Base-by-base conservation (phyloP, 2,888 invertebrate species). In the Agrotis segetum region DNA sequence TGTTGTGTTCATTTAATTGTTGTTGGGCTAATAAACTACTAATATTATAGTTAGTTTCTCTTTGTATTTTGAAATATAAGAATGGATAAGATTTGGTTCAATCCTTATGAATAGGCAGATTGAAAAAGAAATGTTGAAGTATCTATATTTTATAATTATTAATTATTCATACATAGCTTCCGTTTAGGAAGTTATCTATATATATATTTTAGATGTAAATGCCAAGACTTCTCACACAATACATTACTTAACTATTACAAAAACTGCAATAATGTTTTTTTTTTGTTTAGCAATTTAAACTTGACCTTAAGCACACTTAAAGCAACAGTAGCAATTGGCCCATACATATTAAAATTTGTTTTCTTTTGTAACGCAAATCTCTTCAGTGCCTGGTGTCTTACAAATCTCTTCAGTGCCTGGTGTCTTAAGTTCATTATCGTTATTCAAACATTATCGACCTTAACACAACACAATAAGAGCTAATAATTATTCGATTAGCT, bases 291-390 rank as follows among this genome's bases (percentile, higher is more conserved):
- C 13, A 34, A 5, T 60, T 29, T 49, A 49, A 24, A 19, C 64
- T 62, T 77, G 77, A 77, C 82, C 82, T 77, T 52, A 46, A n/a
- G 2, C 4, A 7, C 3, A 61, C 44, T 17, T n/a, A 49, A 58
- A 46, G n/a, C 53, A 17, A 70, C 77, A 78, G 77, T 70, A 62
- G 78, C 65, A 21, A 78, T 78, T 78, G 40, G 46, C 64, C 55
- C 55, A 76, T 81, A 76, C 52, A 21, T n/a, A 40, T 62, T 4
- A 53, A 40, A 65, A 52, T 55, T 47, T 77, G 64, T 81, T 81
- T 71, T 81, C 77, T 66, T 70, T 77, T 58, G 49, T 0, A 47
- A 56, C 58, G 13, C 24, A 53, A 63, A 55, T 62, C 49, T 78
- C 82, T 79, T 82, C 50, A 72, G 68, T 55, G 40, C 50, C 46